phyloP scores from a whole-genome alignment of 2,888 invertebrate genomes.

The Agonum fuliginosum region DNA sequence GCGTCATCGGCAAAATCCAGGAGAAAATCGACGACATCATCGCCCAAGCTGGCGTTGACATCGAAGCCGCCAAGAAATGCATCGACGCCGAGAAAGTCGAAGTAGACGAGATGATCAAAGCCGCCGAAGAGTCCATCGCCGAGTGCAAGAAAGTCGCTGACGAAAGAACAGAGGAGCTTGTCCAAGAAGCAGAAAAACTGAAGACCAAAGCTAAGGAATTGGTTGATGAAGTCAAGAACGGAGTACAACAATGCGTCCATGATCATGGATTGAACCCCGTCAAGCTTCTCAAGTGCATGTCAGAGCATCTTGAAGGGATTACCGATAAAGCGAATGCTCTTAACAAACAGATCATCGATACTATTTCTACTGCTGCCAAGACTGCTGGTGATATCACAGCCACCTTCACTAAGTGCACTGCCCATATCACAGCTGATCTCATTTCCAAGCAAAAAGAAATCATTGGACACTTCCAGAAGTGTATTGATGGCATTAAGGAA shows the following conservation, averaged over 20 bases:
- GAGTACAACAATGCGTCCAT: not conserved
- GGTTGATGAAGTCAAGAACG: not conserved
- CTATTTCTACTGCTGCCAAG: not conserved
- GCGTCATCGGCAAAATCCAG: conserved; percentile 15
- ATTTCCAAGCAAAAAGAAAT: conserved; percentile 1
- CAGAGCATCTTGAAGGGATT: not conserved
- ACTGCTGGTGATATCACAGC: conserved; percentile 24
- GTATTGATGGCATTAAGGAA: conserved; percentile 25
- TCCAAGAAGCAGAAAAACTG: not conserved
- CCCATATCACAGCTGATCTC: conserved; percentile 1
- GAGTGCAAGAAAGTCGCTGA: conserved; percentile 20
- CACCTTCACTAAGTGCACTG: conserved; percentile 4
- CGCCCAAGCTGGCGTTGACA: not conserved
- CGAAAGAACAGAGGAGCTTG: not conserved
- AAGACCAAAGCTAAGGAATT: not conserved
- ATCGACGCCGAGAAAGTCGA: conserved; percentile 17
- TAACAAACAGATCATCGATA: not conserved
- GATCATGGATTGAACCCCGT: conserved; percentile 5
- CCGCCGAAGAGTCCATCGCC: not conserved
- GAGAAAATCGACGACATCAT: conserved; percentile 37
- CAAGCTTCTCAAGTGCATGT: not conserved
- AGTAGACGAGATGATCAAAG: not conserved
- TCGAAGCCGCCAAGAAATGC: conserved; percentile 31
- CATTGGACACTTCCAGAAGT: conserved; percentile 29
- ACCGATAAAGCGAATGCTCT: not conserved